Conservation (phyloP, 2,888 invertebrate genomes). For the Chymomyza fuscimana region DNA sequence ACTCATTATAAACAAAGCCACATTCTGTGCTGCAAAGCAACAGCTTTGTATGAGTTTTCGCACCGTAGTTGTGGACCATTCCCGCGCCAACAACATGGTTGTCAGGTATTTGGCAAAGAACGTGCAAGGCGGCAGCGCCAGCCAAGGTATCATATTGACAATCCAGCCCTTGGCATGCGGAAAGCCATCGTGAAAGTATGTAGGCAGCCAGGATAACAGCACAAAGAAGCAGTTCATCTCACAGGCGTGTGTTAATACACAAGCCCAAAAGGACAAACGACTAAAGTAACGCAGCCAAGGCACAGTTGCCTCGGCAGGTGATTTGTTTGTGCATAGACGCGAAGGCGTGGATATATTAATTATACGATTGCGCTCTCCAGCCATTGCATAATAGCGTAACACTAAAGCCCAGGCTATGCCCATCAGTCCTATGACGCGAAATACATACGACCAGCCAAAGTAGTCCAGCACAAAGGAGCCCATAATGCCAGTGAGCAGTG, state of each 20-base stretch:
- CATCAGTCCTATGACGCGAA: slow-evolving; percentile 83
- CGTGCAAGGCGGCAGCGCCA: slow-evolving; percentile 84
- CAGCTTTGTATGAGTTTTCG: slow-evolving; percentile 81
- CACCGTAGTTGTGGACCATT: slow-evolving; percentile 81
- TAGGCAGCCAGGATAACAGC: slow-evolving; percentile 86
- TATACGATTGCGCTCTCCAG: slow-evolving; percentile 77
- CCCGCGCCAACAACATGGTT: slow-evolving; percentile 81
- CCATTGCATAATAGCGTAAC: slow-evolving; percentile 82
- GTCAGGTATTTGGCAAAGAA: slow-evolving; percentile 84
- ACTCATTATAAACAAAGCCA: slow-evolving; percentile 81
- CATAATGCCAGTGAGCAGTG: slow-evolving; percentile 84
- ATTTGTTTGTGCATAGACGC: slow-evolving; percentile 77
- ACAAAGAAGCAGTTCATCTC: slow-evolving; percentile 88
- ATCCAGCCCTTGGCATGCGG: slow-evolving; percentile 86
- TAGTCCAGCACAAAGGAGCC: slow-evolving; percentile 84
- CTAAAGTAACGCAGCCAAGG: slow-evolving; percentile 83
- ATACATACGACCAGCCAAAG: slow-evolving; percentile 85
- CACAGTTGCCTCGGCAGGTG: slow-evolving; percentile 77
- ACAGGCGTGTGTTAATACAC: slow-evolving; percentile 85
- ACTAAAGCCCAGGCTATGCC: slow-evolving; percentile 82
- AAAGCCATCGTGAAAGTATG: slow-evolving; percentile 86
- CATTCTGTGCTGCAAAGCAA: slow-evolving; percentile 81
- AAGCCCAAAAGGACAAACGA: slow-evolving; percentile 85
- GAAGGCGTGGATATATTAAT: slow-evolving; percentile 79
- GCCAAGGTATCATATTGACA: slow-evolving; percentile 87